phyloP scores from a whole-genome alignment of 2,888 invertebrate species.

The Lithosia quadra region DNA sequence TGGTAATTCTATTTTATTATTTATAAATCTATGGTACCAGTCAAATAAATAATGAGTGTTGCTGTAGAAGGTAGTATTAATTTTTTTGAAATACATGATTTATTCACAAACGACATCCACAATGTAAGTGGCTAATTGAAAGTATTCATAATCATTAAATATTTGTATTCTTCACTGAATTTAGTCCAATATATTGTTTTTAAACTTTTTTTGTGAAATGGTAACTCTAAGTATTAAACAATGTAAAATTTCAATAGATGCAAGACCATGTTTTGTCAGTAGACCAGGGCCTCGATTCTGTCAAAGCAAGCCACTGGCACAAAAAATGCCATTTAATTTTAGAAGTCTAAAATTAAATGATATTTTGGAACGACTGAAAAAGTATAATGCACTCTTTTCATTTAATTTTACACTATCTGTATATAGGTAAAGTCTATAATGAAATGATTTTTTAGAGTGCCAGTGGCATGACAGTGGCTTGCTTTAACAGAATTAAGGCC shows the following conservation, averaged over 20 bases:
- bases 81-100: neutral
- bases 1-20: neutral
- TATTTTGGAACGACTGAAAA: no score
- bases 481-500: no score
- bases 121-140: neutral
- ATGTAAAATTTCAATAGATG: neutral
- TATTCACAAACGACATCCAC: neutral
- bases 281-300: no score
- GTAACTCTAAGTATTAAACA: slow-evolving; percentile 27
- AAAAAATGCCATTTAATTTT: no score
- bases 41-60: neutral
- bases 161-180: slow-evolving; percentile 1
- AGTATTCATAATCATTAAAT: neutral
- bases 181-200: neutral
- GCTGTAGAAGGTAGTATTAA: neutral
- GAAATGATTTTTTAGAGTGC: no score
- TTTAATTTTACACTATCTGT: no score
- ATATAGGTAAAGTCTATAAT: no score
- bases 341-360: no score
- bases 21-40: neutral
- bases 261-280: neutral
- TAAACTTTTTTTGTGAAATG: slow-evolving; percentile 23
- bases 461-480: no score
- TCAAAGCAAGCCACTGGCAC: no score
- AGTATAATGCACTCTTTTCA: no score